Conservation (phyloP, 2,113 vertebrate genomes). For the Cyprinodon variegatus region DNA sequence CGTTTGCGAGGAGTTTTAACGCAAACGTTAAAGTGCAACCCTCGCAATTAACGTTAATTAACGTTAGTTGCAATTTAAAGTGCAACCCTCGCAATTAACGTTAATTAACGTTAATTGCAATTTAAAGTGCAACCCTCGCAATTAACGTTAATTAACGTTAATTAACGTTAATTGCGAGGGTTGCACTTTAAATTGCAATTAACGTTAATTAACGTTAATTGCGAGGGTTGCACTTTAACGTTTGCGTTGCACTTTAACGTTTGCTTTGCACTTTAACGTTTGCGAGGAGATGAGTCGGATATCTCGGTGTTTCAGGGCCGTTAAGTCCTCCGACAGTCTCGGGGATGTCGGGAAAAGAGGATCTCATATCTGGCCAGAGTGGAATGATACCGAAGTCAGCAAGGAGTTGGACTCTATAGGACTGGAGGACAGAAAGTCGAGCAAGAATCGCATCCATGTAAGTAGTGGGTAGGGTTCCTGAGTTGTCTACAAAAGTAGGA, state of each 20-base stretch:
- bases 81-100: no score
- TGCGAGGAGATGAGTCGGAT: background rate
- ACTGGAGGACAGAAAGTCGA: conserved; percentile 82
- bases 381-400: conserved; percentile 88
- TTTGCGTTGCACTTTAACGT: background rate
- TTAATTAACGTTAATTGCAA: no score
- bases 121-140: no score
- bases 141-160: no score
- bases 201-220: no score
- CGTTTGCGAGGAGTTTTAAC: no score
- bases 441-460: conserved; percentile 77
- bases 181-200: no score
- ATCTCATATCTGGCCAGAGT: conserved; percentile 90
- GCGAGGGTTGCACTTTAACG: no score
- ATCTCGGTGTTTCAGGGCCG: conserved; percentile 62
- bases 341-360: conserved; percentile 63
- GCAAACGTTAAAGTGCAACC: no score
- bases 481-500: background rate
- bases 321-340: conserved; percentile 36
- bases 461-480: conserved; percentile 43
- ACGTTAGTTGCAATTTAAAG: no score
- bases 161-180: no score
- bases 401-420: conserved; percentile 89
- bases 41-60: no score
- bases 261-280: background rate